These are phyloP conservation scores for Tortrix viridana DNA, from an alignment of 2,888 invertebrate species.

Conservation along the genomic window DNA sequence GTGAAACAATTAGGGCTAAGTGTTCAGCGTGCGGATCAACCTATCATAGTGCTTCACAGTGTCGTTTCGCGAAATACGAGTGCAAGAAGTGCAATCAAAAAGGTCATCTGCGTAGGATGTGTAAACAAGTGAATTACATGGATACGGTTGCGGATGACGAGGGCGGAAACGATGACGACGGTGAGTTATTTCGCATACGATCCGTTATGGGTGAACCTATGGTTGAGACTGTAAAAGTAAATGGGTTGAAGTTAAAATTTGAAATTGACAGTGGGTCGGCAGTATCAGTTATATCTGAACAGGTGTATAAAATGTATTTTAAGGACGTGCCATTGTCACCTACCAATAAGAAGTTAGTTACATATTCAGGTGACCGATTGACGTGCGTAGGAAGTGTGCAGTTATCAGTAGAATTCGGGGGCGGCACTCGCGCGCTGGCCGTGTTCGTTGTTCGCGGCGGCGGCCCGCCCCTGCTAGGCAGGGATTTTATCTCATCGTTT, in stretches of 20 bases:
- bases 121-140: conserved; percentile 37
- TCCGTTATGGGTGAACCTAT: conserved; percentile 39
- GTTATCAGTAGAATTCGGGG: no score
- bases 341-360: no score
- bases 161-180: conserved; percentile 40
- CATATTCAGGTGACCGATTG: no score
- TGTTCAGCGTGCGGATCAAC: conserved; percentile 43
- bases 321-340: no score
- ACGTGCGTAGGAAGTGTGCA: no score
- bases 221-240: conserved; percentile 33
- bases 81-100: conserved; percentile 43
- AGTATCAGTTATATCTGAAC: neutral
- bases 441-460: neutral
- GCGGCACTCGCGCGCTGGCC: no score
- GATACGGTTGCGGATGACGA: conserved; percentile 16
- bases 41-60: conserved; percentile 42
- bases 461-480: neutral
- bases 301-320: no score
- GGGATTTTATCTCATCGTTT: neutral
- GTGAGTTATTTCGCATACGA: conserved; percentile 40
- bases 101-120: conserved; percentile 42
- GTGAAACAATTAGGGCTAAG: conserved; percentile 28
- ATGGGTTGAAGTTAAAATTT: conserved; percentile 17
- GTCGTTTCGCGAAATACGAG: conserved; percentile 40
- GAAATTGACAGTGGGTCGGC: conserved; percentile 23